Percentiles rank a stretch among this genome's conserved stretches.
phyloP scores from a whole-genome alignment of 2,797 vertebrate genomes.

The Phoeniculus purpureus region DNA sequence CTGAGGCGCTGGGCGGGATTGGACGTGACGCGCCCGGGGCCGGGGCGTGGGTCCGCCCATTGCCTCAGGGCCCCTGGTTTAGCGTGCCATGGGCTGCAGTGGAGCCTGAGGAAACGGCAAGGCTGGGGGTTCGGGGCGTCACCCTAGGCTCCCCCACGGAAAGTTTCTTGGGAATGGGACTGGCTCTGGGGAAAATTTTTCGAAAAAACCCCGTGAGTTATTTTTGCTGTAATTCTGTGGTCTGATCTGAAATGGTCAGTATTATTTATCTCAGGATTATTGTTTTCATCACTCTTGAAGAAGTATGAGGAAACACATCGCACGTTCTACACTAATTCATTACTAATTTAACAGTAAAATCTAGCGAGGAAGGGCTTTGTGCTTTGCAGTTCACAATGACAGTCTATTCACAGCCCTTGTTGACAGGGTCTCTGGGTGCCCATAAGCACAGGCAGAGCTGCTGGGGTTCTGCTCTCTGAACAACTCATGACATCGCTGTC shows the following conservation, averaged over 20 bases:
- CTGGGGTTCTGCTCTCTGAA: background rate
- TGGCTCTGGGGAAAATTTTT: too few species aligned
- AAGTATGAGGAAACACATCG: fast-evolving
- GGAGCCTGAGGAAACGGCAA: too few species aligned
- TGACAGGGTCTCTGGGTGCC: fast-evolving
- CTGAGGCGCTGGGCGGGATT: too few species aligned
- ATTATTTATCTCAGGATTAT: background rate
- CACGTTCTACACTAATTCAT: fast-evolving
- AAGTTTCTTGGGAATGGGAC: background rate
- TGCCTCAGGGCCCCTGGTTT: too few species aligned
- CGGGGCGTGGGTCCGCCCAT: too few species aligned
- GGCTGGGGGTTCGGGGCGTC: too few species aligned
- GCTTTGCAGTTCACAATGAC: background rate
- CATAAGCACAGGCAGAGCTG: background rate
- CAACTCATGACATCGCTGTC: too few species aligned
- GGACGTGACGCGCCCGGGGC: too few species aligned
- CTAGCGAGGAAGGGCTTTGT: fast-evolving
- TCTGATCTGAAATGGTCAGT: fast-evolving
- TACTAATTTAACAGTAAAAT: background rate
- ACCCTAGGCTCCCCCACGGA: too few species aligned
- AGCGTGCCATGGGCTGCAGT: too few species aligned
- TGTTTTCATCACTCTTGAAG: fast-evolving
- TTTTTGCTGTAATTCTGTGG: background rate
- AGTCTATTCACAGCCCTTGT: background rate
- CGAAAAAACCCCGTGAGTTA: fast-evolving